Conservation (phyloP, 2,888 invertebrate genomes). For the Biston betularia region DNA sequence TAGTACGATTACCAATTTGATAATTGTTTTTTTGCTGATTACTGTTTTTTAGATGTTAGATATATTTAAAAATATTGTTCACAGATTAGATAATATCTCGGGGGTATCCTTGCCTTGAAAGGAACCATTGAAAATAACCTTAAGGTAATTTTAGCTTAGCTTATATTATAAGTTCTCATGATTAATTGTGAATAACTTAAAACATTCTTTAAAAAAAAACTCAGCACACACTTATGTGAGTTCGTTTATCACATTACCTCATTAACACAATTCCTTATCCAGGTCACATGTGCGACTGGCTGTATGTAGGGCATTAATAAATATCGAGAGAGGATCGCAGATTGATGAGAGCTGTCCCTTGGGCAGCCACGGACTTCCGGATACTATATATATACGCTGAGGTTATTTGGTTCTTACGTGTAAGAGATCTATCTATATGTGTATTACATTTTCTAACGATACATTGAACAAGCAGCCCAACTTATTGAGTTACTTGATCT, state of each 20-base stretch:
- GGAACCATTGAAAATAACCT: too few relatives aligned
- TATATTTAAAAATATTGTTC: too few relatives aligned
- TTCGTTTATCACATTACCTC: neutral
- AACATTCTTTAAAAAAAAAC: too few relatives aligned
- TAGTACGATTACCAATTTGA: too few relatives aligned
- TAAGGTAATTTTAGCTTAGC: too few relatives aligned
- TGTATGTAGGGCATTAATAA: slow-evolving; percentile 73
- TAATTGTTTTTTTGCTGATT: too few relatives aligned
- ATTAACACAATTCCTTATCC: slow-evolving; percentile 36
- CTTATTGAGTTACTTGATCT: neutral
- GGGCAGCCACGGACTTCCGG: slow-evolving; percentile 49
- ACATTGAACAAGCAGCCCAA: neutral
- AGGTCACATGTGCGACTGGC: slow-evolving; percentile 74
- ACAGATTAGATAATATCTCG: too few relatives aligned
- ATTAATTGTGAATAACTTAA: too few relatives aligned
- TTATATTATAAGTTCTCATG: too few relatives aligned
- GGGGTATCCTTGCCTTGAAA: too few relatives aligned
- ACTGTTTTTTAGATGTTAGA: too few relatives aligned
- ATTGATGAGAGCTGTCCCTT: slow-evolving; percentile 68
- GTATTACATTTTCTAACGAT: neutral
- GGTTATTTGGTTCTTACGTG: slow-evolving; percentile 51
- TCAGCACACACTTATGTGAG: too few relatives aligned
- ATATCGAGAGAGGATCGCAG: slow-evolving; percentile 73
- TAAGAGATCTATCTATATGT: neutral
- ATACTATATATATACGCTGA: slow-evolving; percentile 47